Percentiles rank a stretch among this genome's conserved stretches.
Conservation (phyloP, 2,888 invertebrate species). For the Orgyia antiqua region DNA sequence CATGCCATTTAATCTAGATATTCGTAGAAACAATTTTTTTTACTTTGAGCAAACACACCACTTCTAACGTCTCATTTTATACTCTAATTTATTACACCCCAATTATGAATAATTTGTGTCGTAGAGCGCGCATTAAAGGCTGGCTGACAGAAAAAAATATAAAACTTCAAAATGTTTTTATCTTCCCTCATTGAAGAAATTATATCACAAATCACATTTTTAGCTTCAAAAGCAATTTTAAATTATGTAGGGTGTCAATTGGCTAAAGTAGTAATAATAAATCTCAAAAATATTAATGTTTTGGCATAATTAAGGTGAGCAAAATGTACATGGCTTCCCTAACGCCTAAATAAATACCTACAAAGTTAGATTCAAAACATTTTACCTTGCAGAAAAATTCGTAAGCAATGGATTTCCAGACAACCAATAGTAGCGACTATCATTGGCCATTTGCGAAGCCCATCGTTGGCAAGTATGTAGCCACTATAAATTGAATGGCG, state of each 20-base stretch:
- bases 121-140: conserved; percentile 9
- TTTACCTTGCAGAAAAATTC: conserved; percentile 12
- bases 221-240: conserved; percentile 66
- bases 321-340: neutral
- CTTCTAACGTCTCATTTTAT: too few relatives aligned
- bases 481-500: too few relatives aligned
- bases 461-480: conserved; percentile 68
- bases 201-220: conserved; percentile 63
- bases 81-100: too few relatives aligned
- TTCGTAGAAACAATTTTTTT: too few relatives aligned
- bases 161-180: conserved; percentile 72
- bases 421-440: conserved; percentile 69
- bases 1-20: too few relatives aligned
- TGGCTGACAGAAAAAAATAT: conserved; percentile 35
- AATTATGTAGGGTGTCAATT: conserved; percentile 76
- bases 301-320: conserved; percentile 36
- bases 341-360: neutral
- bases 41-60: too few relatives aligned
- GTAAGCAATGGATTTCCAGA: conserved; percentile 63
- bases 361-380: neutral
- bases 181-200: conserved; percentile 74
- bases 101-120: too few relatives aligned
- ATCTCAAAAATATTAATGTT: conserved; percentile 67
- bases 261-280: conserved; percentile 61
- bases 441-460: conserved; percentile 80